Evolutionary conservation across 1,140 invertebrate species (phyloP).

Genomic region (Manduca sexta): DNA sequence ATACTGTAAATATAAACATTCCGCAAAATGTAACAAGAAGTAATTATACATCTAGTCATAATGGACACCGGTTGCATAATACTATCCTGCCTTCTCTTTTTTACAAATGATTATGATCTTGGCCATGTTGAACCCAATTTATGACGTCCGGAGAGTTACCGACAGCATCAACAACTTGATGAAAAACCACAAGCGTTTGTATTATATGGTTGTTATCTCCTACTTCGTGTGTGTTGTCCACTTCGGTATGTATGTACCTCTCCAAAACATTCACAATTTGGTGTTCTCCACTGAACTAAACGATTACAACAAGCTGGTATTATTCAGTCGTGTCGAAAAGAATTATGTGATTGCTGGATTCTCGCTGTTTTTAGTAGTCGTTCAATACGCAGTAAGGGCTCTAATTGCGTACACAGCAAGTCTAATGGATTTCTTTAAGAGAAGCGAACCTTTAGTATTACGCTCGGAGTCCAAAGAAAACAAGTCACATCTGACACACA

Average conservation of each 20-base stretch:
- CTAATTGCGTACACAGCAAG: slow-evolving; percentile 41
- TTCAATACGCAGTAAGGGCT: slow-evolving; percentile 37
- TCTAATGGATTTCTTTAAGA: slow-evolving; percentile 17
- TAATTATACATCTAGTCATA: slow-evolving; percentile 16
- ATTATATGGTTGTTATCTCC: slow-evolving; percentile 13
- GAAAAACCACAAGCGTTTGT: slow-evolving; percentile 22
- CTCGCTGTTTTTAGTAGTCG: slow-evolving; percentile 47
- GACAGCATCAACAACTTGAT: slow-evolving; percentile 24
- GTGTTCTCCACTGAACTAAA: slow-evolving; percentile 20
- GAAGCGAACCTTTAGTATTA: slow-evolving; percentile 12
- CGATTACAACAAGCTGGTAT: slow-evolving; percentile 36
- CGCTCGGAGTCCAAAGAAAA: slow-evolving; percentile 1
- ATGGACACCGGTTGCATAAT: slow-evolving; percentile 46
- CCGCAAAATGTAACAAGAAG: slow-evolving; percentile 7
- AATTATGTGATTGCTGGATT: slow-evolving; percentile 53
- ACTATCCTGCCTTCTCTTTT: slow-evolving; percentile 33
- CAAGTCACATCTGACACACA: slow-evolving; percentile 16
- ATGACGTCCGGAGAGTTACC: slow-evolving; percentile 40
- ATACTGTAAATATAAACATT: no score
- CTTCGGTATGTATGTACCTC: slow-evolving; percentile 45
- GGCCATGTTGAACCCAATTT: slow-evolving; percentile 43
- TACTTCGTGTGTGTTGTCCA: slow-evolving; percentile 44
- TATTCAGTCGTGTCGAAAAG: slow-evolving; percentile 41
- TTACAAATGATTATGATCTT: slow-evolving; percentile 47
- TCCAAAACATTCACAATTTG: slow-evolving; percentile 32